A percentile compares a stretch with the other conserved stretches of the same genome.
These are phyloP conservation scores for Myocastor coypus DNA, from an alignment of 2,113 vertebrate genomes.

Conservation along the genomic window DNA sequence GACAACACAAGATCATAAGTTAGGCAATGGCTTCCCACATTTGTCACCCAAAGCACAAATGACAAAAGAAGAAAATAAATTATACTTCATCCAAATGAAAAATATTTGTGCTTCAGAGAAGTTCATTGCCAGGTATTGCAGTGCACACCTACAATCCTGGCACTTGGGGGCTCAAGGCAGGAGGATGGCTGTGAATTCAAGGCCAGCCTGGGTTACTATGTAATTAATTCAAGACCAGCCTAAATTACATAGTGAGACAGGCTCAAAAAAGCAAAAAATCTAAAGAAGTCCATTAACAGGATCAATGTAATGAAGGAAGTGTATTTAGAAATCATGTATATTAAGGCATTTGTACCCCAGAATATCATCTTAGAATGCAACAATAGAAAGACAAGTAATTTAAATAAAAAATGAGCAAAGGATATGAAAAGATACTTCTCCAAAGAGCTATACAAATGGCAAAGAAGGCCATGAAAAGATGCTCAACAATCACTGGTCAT, in stretches of 20 bases:
- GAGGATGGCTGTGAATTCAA: neutral
- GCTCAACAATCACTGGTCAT: neutral
- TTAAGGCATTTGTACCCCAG: neutral
- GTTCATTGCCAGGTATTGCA: neutral
- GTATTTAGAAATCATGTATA: neutral
- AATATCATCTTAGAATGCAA: neutral
- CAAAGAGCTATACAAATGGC: neutral
- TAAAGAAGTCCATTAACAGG: neutral
- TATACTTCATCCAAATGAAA: conserved; percentile 13
- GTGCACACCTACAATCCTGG: neutral
- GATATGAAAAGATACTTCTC: neutral
- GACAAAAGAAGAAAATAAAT: neutral
- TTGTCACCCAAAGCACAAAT: neutral
- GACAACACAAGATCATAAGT: neutral
- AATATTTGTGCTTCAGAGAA: neutral
- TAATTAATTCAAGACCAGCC: neutral
- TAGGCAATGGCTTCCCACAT: neutral
- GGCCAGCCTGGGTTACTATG: no score
- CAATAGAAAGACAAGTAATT: neutral
- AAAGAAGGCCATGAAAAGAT: neutral
- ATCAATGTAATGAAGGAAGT: neutral
- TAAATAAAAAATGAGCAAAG: neutral
- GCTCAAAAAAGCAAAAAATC: neutral
- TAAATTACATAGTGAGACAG: neutral
- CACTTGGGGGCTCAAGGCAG: neutral